Conservation (phyloP, 2,888 invertebrate species). For the Tridacna crocea region DNA sequence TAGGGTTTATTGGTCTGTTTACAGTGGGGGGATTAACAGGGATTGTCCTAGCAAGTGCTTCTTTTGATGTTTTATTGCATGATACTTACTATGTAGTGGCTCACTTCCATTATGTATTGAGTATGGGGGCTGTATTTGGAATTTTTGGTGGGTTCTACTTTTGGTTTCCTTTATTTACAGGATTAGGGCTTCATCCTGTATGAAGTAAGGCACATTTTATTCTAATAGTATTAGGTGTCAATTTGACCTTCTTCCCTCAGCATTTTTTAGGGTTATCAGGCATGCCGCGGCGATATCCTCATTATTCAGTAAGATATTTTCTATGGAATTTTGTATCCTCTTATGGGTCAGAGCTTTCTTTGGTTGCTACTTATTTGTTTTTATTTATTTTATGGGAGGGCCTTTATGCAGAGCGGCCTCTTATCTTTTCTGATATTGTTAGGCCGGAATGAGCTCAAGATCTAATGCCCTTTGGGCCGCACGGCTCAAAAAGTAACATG, state of each 20-base stretch:
- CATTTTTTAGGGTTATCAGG: constrained; percentile 90
- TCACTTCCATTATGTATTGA: constrained; percentile 92
- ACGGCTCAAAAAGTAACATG: background rate
- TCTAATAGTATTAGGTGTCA: constrained; percentile 90
- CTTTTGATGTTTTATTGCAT: constrained; percentile 91
- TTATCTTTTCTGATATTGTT: background rate
- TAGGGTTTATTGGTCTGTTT: constrained; percentile 92
- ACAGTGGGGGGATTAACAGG: constrained; percentile 88
- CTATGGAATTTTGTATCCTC: constrained; percentile 66
- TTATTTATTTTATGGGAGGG: constrained; percentile 18
- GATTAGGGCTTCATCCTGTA: constrained; percentile 87
- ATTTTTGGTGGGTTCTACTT: constrained; percentile 90
- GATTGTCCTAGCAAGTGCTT: constrained; percentile 87
- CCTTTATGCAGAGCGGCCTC: background rate
- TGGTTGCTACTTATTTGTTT: background rate
- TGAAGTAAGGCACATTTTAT: constrained; percentile 89
- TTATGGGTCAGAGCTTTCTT: constrained; percentile 18
- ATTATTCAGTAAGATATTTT: constrained; percentile 88
- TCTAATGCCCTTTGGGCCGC: background rate
- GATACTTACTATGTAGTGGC: constrained; percentile 94
- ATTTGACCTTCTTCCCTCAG: constrained; percentile 92
- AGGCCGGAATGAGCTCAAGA: constrained; percentile 1
- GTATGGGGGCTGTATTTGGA: constrained; percentile 91
- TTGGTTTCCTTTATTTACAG: constrained; percentile 90
- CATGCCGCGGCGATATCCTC: constrained; percentile 91